Percentiles rank a stretch among this genome's conserved stretches.
These are phyloP conservation scores for Mirza zaza DNA, from an alignment of 2,113 vertebrate genomes.

Conservation along the genomic window DNA sequence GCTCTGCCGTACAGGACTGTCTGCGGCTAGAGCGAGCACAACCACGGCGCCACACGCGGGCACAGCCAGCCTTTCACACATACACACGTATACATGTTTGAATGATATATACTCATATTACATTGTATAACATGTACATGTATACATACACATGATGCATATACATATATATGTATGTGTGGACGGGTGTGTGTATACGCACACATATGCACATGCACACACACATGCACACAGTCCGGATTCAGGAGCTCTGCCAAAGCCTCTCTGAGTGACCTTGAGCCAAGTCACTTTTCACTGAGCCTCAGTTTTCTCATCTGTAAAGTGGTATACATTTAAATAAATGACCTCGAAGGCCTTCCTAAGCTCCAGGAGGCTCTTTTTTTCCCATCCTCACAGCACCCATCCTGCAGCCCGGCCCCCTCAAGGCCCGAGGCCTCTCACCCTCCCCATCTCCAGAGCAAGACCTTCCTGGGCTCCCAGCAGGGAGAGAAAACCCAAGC, in stretches of 20 bases:
- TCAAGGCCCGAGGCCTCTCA: not conserved
- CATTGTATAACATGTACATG: not conserved
- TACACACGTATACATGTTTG: not conserved
- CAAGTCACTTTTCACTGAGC: not conserved
- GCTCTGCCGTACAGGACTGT: rapidly evolving
- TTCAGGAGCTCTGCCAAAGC: constrained; percentile 10
- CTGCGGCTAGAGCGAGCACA: not conserved
- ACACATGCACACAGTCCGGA: not conserved
- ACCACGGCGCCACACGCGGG: rapidly evolving
- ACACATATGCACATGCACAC: rapidly evolving
- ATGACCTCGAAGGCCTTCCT: not conserved
- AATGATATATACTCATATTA: not conserved
- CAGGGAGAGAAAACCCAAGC: constrained; percentile 6
- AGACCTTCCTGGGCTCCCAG: constrained; percentile 32
- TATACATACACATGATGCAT: not conserved
- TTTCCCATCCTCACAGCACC: not conserved
- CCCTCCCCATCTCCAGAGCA: not conserved
- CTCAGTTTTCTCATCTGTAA: constrained; percentile 49
- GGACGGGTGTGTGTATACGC: rapidly evolving
- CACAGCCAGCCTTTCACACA: not conserved
- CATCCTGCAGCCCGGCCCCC: not conserved
- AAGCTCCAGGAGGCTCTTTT: not conserved
- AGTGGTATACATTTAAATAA: not conserved
- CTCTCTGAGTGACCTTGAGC: not conserved
- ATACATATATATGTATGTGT: too few relatives aligned